phyloP scores from a whole-genome alignment of 2,888 invertebrate genomes.

The Seira musarum region DNA sequence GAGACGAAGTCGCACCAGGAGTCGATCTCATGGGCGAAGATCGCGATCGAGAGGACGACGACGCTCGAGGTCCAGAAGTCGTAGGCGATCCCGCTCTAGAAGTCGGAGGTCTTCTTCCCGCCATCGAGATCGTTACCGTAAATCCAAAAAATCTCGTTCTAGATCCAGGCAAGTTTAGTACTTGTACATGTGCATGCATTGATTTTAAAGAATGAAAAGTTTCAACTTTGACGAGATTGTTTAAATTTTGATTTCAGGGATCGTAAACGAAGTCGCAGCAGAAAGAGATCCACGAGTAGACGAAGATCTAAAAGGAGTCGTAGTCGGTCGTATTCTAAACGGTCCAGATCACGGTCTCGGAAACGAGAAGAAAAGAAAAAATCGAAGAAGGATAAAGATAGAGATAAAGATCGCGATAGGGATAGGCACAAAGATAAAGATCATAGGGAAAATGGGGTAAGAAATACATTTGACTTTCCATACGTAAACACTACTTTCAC shows the following conservation, averaged over 20 bases:
- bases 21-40: conserved; percentile 70
- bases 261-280: conserved; percentile 61
- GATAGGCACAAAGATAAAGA: conserved; percentile 59
- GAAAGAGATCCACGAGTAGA: conserved; percentile 60
- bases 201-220: too few relatives aligned
- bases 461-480: too few relatives aligned
- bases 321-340: conserved; percentile 51
- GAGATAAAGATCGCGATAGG: conserved; percentile 62
- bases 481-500: too few relatives aligned
- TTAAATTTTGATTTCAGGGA: conserved; percentile 50
- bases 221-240: conserved; percentile 1
- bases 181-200: background rate
- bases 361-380: conserved; percentile 71
- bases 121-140: conserved; percentile 53
- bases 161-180: conserved; percentile 43
- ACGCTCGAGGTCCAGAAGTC: conserved; percentile 70
- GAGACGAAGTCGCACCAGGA: conserved; percentile 76
- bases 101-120: conserved; percentile 69
- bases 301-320: conserved; percentile 59
- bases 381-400: conserved; percentile 63
- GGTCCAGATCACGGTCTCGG: conserved; percentile 76
- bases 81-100: conserved; percentile 70
- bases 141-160: conserved; percentile 18
- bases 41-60: conserved; percentile 74
- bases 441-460: conserved; percentile 56